These are phyloP conservation scores for Corythornis leucogaster DNA, from an alignment of 2,797 vertebrate genomes.

Conservation along the genomic window DNA sequence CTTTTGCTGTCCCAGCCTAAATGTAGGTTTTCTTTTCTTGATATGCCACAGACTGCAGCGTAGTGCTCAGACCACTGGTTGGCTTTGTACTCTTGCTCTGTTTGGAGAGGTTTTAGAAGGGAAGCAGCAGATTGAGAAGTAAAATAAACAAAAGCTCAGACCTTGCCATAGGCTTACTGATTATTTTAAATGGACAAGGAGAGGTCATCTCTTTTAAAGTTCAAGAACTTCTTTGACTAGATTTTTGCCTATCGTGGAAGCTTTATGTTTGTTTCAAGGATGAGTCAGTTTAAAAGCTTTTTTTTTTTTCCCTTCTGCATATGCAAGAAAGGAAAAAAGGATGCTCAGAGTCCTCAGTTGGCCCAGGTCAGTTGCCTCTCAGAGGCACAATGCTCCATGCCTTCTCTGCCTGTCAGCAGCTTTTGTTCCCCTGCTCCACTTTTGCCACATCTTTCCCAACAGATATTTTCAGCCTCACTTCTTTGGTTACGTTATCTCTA, in stretches of 20 bases:
- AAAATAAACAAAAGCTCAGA: constrained; percentile 12
- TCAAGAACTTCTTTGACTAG: background rate
- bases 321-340: background rate
- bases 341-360: background rate
- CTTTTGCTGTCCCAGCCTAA: background rate
- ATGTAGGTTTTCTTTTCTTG: constrained; percentile 12
- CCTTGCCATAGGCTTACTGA: background rate
- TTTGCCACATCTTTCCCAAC: background rate
- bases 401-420: background rate
- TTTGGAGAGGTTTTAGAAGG: background rate
- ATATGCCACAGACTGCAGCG: background rate
- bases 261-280: background rate
- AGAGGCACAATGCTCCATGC: background rate
- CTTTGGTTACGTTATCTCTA: background rate
- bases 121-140: background rate
- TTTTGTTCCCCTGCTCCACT: background rate
- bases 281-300: background rate
- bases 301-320: background rate
- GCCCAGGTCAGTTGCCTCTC: background rate
- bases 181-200: background rate
- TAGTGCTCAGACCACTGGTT: background rate
- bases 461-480: background rate
- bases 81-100: background rate
- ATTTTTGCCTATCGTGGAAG: background rate
- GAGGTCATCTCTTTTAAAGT: background rate